phyloP scores from a whole-genome alignment of 2,888 invertebrate genomes.

The Pheosia gnoma region DNA sequence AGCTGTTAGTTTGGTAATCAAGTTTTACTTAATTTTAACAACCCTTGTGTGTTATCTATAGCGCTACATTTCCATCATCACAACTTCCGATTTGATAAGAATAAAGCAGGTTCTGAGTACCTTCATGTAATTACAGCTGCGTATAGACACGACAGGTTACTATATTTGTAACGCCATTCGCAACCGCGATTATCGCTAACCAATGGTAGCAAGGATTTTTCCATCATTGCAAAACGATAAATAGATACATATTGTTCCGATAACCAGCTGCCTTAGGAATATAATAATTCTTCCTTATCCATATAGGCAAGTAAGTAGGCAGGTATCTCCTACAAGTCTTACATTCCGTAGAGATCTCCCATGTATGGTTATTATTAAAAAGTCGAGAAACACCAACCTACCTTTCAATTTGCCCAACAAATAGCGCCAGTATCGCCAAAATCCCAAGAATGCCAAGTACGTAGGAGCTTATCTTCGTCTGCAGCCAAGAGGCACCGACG shows the following conservation, averaged over 20 bases:
- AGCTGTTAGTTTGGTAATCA: too few relatives aligned
- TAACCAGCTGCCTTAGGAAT: not conserved
- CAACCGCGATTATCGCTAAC: not conserved
- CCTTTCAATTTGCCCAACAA: slow-evolving; percentile 88
- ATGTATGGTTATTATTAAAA: too few relatives aligned
- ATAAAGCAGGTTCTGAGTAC: not conserved
- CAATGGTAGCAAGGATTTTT: not conserved
- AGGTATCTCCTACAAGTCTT: not conserved
- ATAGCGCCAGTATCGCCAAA: slow-evolving; percentile 87
- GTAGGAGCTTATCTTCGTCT: slow-evolving; percentile 89
- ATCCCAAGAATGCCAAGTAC: slow-evolving; percentile 87
- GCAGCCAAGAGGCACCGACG: slow-evolving; percentile 91
- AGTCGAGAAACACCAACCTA: slow-evolving; percentile 74
- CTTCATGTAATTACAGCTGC: slow-evolving; percentile 12
- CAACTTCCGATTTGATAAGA: slow-evolving; percentile 17
- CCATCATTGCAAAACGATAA: not conserved
- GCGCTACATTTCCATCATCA: slow-evolving; percentile 14
- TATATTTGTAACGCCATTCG: slow-evolving; percentile 21
- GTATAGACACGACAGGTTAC: slow-evolving; percentile 15
- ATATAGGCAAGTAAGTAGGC: not conserved
- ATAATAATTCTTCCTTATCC: not conserved
- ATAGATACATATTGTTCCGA: not conserved
- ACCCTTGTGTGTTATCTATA: slow-evolving; percentile 2
- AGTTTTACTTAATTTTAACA: too few relatives aligned
- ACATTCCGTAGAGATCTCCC: too few relatives aligned